phyloP scores from a whole-genome alignment of 2,888 invertebrate species.

The Arge pagana region DNA sequence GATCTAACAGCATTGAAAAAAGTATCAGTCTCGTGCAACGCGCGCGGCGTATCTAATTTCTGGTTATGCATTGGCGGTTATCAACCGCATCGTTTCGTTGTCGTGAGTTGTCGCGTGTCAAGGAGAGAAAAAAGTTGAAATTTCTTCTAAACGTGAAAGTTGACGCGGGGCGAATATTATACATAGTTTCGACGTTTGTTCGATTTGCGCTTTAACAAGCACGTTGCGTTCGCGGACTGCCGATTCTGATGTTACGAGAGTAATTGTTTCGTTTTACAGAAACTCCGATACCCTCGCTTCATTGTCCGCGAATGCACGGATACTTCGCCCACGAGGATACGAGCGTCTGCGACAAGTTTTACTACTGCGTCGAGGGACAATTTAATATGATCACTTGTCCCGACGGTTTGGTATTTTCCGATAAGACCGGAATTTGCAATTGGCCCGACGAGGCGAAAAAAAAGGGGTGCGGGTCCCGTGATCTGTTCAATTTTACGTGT shows the following conservation, averaged over 20 bases:
- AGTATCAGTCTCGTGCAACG: too few relatives aligned
- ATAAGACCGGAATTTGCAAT: slow-evolving; percentile 86
- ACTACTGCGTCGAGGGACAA: slow-evolving; percentile 86
- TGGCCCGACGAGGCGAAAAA: slow-evolving; percentile 93
- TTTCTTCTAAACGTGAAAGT: not conserved
- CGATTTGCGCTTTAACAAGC: too few relatives aligned
- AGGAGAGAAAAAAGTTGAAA: not conserved
- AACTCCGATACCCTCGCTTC: slow-evolving; percentile 70
- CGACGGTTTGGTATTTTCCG: slow-evolving; percentile 83
- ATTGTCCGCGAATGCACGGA: slow-evolving; percentile 84
- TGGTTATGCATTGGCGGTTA: too few relatives aligned
- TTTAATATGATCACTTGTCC: slow-evolving; percentile 91
- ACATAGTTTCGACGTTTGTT: too few relatives aligned
- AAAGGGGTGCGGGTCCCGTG: slow-evolving; percentile 82
- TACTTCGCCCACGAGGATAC: slow-evolving; percentile 84
- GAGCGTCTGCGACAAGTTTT: slow-evolving; percentile 82
- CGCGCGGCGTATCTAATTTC: too few relatives aligned
- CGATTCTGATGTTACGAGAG: too few relatives aligned
- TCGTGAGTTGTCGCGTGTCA: too few relatives aligned
- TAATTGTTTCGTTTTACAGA: slow-evolving; percentile 62
- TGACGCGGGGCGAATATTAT: too few relatives aligned
- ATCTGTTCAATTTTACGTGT: slow-evolving; percentile 83
- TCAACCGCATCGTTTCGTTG: too few relatives aligned
- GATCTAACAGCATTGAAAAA: too few relatives aligned
- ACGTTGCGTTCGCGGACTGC: too few relatives aligned